phyloP scores from a whole-genome alignment of 1,140 invertebrate genomes.

The Megalopta genalis region DNA sequence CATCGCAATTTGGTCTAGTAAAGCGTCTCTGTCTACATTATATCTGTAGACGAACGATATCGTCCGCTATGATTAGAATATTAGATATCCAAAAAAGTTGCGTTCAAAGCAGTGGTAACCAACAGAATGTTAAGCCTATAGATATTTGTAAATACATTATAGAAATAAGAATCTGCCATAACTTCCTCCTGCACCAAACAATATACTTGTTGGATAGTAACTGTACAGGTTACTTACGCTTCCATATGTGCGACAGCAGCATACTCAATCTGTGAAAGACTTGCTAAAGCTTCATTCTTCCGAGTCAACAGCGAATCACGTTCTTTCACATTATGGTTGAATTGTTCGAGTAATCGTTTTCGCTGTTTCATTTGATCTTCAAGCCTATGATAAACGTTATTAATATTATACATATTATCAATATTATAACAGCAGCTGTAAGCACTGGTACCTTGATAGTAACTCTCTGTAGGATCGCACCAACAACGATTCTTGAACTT shows the following conservation, averaged over 20 bases:
- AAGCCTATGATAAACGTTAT: conserved; percentile 73
- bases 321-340: conserved; percentile 78
- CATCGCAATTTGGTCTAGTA: conserved; percentile 75
- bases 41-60: conserved; percentile 72
- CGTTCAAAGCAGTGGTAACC: no score
- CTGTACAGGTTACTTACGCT: conserved; percentile 47
- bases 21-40: conserved; percentile 78
- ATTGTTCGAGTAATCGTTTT: conserved; percentile 76
- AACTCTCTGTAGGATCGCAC: conserved; percentile 78
- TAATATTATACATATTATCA: no score
- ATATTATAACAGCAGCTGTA: no score
- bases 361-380: conserved; percentile 79
- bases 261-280: conserved; percentile 81
- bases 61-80: no score
- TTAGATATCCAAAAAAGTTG: no score
- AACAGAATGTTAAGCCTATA: no score
- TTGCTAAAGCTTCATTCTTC: conserved; percentile 80
- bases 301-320: conserved; percentile 80
- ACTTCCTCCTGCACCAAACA: no score
- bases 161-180: no score
- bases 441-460: conserved; percentile 75
- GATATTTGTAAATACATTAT: no score
- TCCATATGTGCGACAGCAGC: conserved; percentile 74
- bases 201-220: no score
- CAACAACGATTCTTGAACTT: conserved; percentile 72